Conservation (phyloP, 1,140 invertebrate genomes). For the Anthonomus grandis region DNA sequence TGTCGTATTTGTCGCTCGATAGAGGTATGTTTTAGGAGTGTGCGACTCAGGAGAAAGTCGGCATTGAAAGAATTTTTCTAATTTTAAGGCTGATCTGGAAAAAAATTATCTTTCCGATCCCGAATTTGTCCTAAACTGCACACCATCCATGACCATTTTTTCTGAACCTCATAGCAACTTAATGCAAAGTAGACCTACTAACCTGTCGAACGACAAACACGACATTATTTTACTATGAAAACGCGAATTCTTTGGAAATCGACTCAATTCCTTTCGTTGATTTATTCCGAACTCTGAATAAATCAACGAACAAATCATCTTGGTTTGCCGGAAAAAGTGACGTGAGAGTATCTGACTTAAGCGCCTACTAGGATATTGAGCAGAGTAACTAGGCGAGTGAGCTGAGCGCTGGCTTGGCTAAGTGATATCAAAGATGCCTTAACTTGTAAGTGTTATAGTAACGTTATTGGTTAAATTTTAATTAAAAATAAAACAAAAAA, state of each 20-base stretch:
- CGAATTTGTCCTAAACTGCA: slow-evolving; percentile 52
- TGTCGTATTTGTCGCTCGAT: slow-evolving; percentile 44
- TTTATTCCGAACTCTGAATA: slow-evolving; percentile 51
- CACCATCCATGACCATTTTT: too few species aligned
- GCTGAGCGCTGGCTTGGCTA: slow-evolving; percentile 48
- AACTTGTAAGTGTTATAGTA: slow-evolving; percentile 12
- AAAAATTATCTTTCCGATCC: slow-evolving; percentile 48
- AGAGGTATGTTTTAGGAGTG: slow-evolving; percentile 53
- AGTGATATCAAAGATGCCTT: slow-evolving; percentile 51
- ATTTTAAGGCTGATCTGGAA: too few species aligned
- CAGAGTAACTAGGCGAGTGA: slow-evolving; percentile 43
- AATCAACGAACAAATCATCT: slow-evolving; percentile 52
- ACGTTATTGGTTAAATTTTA: slow-evolving; percentile 3
- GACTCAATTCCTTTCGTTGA: slow-evolving; percentile 59
- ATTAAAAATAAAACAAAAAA: too few species aligned
- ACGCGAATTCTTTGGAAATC: slow-evolving; percentile 43
- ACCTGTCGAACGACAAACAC: slow-evolving; percentile 48
- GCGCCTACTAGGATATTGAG: slow-evolving; percentile 60
- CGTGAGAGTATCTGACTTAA: slow-evolving; percentile 58
- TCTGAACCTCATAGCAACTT: too few species aligned
- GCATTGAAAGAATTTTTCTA: slow-evolving; percentile 48
- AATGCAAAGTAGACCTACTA: slow-evolving; percentile 55
- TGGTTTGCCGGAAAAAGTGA: slow-evolving; percentile 52
- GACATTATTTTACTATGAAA: slow-evolving; percentile 44
- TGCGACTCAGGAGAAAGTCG: slow-evolving; percentile 52